Percentiles rank a stretch among this genome's conserved stretches.
Conservation (phyloP, 2,113 vertebrate genomes). For the Campylomormyrus numenius region DNA sequence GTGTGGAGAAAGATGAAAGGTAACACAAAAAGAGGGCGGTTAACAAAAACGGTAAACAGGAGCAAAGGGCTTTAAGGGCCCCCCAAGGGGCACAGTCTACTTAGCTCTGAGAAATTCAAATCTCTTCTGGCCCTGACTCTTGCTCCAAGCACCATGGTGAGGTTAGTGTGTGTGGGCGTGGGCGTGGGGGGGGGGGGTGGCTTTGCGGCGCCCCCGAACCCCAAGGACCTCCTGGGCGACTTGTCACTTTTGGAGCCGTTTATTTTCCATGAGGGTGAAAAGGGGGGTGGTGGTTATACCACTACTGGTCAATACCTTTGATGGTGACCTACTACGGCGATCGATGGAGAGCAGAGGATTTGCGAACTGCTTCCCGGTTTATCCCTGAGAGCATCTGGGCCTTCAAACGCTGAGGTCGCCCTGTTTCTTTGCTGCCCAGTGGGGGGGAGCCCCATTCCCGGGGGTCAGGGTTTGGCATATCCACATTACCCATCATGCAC, state of each 20-base stretch:
- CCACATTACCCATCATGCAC: not conserved
- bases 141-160: not conserved
- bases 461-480: not conserved
- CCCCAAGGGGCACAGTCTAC: too few species aligned
- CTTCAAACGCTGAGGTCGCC: not conserved
- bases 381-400: not conserved
- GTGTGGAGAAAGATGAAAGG: too few species aligned
- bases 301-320: not conserved
- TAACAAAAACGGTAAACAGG: too few species aligned
- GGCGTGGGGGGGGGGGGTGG: too few species aligned
- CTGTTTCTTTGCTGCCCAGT: not conserved
- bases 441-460: not conserved
- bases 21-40: too few species aligned
- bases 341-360: not conserved
- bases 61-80: too few species aligned
- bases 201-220: not conserved
- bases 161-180: too few species aligned
- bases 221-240: not conserved
- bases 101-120: not conserved
- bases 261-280: not conserved
- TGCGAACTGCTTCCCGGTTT: not conserved
- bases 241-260: not conserved
- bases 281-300: not conserved
- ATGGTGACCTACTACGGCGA: not conserved
- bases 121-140: not conserved